These are phyloP conservation scores for Chrysochloris asiatica DNA, from an alignment of 2,113 vertebrate species.

Conservation along the genomic window DNA sequence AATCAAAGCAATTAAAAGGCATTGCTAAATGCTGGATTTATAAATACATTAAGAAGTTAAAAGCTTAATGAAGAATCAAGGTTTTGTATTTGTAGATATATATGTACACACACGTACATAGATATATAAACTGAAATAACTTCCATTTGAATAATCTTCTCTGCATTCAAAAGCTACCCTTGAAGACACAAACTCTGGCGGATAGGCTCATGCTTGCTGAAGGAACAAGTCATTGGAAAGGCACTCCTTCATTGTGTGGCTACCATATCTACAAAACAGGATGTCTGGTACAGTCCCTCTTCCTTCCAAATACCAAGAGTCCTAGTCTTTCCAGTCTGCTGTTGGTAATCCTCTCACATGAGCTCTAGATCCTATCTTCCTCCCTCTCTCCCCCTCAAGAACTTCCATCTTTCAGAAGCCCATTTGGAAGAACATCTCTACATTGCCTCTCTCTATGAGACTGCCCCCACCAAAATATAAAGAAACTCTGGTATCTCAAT, in stretches of 20 bases:
- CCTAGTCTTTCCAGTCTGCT: not conserved
- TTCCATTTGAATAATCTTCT: not conserved
- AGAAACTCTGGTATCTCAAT: not conserved
- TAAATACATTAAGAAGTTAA: slow-evolving; percentile 14
- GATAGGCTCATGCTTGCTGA: not conserved
- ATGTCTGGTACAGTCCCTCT: not conserved
- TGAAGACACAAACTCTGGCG: not conserved
- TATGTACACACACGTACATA: not conserved
- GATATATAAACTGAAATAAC: not conserved
- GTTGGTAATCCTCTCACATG: rapidly evolving
- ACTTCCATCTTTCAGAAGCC: not conserved
- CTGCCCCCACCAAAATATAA: not conserved
- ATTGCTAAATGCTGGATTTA: slow-evolving; percentile 21
- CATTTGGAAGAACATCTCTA: not conserved
- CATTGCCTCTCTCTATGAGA: not conserved
- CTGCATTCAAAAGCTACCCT: not conserved
- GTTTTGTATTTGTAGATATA: not conserved
- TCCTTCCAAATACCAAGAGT: not conserved
- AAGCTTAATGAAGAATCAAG: not conserved
- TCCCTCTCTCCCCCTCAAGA: not conserved
- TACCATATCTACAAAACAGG: not conserved
- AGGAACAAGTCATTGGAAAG: not conserved
- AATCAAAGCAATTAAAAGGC: slow-evolving; percentile 56
- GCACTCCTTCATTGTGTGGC: not conserved
- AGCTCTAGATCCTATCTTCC: not conserved